phyloP scores from a whole-genome alignment of 2,797 vertebrate species.

The Paguma larvata region DNA sequence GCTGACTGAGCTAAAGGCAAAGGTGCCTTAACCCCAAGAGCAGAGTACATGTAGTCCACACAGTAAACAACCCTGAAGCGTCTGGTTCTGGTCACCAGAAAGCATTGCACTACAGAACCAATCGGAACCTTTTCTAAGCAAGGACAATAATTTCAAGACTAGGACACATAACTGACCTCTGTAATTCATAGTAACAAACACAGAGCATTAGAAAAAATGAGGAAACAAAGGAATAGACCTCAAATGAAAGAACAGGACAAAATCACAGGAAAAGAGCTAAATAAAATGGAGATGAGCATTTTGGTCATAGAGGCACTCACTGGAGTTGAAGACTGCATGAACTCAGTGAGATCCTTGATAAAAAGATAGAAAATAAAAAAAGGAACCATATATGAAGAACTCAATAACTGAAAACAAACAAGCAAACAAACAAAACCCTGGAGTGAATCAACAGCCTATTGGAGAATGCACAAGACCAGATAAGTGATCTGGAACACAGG shows the following conservation, averaged over 20 bases:
- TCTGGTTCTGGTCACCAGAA: not conserved
- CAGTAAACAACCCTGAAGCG: not conserved
- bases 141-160: not conserved
- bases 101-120: not conserved
- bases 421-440: not conserved
- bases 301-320: not conserved
- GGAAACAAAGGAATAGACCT: not conserved
- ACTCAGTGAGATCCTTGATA: not conserved
- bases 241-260: not conserved
- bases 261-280: not conserved
- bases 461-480: not conserved
- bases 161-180: not conserved
- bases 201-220: not conserved
- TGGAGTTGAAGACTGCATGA: not conserved
- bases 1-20: not conserved
- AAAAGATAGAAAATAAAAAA: not conserved
- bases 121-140: not conserved
- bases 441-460: not conserved
- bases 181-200: not conserved
- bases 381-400: not conserved
- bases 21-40: not conserved
- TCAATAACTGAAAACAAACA: not conserved
- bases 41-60: not conserved
- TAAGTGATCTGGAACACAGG: not conserved
- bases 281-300: not conserved